A percentile compares a stretch with the other conserved stretches of the same genome.
phyloP scores from a whole-genome alignment of 1,140 invertebrate species.

The Sminthurinus signatus region DNA sequence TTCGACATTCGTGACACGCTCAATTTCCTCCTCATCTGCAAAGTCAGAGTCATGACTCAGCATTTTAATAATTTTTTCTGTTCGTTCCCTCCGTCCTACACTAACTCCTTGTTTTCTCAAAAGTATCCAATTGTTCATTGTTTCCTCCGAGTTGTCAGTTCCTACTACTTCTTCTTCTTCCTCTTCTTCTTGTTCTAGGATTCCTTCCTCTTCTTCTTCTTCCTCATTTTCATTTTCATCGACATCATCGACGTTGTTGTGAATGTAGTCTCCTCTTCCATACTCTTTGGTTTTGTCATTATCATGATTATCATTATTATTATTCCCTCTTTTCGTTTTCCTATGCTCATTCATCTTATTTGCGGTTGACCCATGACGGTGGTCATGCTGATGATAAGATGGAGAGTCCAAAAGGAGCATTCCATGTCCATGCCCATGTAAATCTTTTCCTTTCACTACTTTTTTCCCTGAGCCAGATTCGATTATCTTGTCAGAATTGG shows the following conservation, averaged over 20 bases:
- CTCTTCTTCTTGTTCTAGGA: conserved; percentile 33
- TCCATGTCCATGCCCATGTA: not conserved
- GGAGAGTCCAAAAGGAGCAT: not conserved
- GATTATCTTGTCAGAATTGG: too few species aligned
- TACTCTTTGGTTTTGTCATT: too few species aligned
- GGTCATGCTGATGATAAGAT: not conserved
- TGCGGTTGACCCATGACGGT: not conserved
- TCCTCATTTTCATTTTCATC: too few species aligned
- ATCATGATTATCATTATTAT: too few species aligned
- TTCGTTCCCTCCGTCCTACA: conserved; percentile 30
- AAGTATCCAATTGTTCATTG: conserved; percentile 28
- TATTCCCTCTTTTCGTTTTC: not conserved
- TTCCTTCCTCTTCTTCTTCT: not conserved
- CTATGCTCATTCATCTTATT: not conserved
- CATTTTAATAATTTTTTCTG: conserved; percentile 31
- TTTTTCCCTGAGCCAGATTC: too few species aligned
- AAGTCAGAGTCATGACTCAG: conserved; percentile 32
- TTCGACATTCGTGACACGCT: conserved; percentile 47
- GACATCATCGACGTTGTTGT: too few species aligned
- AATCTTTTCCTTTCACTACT: too few species aligned
- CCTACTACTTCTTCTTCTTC: conserved; percentile 26
- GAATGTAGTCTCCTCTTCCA: too few species aligned
- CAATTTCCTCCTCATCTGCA: conserved; percentile 24
- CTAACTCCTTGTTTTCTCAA: conserved; percentile 24
- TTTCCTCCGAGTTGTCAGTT: too few species aligned